Evolutionary conservation across 2,888 invertebrate genomes (phyloP), one percentile per base, ranked within the genome.

Genomic region (Philopedon plagiatum): DNA sequence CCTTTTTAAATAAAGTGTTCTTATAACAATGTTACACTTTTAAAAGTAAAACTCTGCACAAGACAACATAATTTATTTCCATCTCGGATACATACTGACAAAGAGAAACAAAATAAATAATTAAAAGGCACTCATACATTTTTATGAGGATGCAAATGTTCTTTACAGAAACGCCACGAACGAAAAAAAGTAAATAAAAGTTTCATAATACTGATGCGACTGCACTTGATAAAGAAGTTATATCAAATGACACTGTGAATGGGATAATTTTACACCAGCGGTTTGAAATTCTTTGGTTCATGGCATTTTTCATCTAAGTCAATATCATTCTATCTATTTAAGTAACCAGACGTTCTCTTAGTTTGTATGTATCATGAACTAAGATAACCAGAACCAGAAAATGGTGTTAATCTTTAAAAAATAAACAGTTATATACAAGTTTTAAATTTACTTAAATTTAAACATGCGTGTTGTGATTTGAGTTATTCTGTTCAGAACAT

Each of bases 81-180:
- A 54, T 54, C 51, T 29, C 51, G 51, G 51, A 54, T 29, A 54
- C 15, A 29, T 7, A 26, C 51, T 54, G 11, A 21, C 51, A 54
- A 54, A 54, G 51, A 18, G 51, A 18, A 61, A 18, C 34, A 51
- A 49, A 68, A 54, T 39, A 61, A 68, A 68, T 51, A 51, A 68
- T 68, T 68, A 68, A 61, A 60, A 39, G 19, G 39, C 51, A 54
- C 19, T 68, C 61, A 51, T 67, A 60, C 61, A 60, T 61, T 68
- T 68, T 68, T 61, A 68, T 68, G 49, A 51, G 54, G 41, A 68
- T 68, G 61, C 61, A 61, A 68, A 68, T 68, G 61, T 68, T 61
- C 61, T 51, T 46, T 54, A 44, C 54, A 61, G 37, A 19, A 26
- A 41, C 37, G 21, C 23, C 34, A 18, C 29, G 13, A 44, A 57